These are phyloP conservation scores for Hermetia illucens DNA, from an alignment of 1,140 invertebrate genomes.

Conservation along the genomic window DNA sequence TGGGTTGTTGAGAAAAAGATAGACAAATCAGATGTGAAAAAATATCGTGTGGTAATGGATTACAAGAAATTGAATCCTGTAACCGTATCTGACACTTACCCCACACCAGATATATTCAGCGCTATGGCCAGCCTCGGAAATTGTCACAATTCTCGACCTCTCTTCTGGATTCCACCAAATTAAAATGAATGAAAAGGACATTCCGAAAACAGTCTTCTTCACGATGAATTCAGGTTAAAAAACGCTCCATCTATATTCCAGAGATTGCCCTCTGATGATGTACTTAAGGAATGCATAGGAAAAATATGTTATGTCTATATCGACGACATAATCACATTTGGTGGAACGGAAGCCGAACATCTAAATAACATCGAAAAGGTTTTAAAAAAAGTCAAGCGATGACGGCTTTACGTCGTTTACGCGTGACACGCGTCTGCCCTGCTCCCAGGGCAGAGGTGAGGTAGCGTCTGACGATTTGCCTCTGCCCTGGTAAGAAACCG, in stretches of 20 bases:
- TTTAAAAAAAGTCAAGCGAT: too few species aligned
- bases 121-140: slow-evolving; percentile 26
- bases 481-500: too few species aligned
- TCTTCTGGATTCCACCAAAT: slow-evolving; percentile 34
- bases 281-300: slow-evolving; percentile 13
- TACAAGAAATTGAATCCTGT: slow-evolving; percentile 26
- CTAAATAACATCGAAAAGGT: too few species aligned
- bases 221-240: slow-evolving; percentile 12
- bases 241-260: slow-evolving; percentile 18
- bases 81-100: slow-evolving; percentile 32
- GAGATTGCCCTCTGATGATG: slow-evolving; percentile 18
- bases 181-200: slow-evolving; percentile 16
- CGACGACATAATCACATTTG: slow-evolving; percentile 25
- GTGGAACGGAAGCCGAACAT: slow-evolving; percentile 14
- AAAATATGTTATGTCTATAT: slow-evolving; percentile 23
- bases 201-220: slow-evolving; percentile 29
- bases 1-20: slow-evolving; percentile 10
- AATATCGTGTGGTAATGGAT: slow-evolving; percentile 23
- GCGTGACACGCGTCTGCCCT: too few species aligned
- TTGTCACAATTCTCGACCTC: slow-evolving; percentile 30
- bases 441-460: too few species aligned
- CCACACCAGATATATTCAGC: slow-evolving; percentile 33
- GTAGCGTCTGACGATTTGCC: too few species aligned
- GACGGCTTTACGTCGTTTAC: too few species aligned
- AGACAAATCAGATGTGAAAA: slow-evolving; percentile 1